Conservation (phyloP, 2,888 invertebrate species). For the Drosophila atripex region DNA sequence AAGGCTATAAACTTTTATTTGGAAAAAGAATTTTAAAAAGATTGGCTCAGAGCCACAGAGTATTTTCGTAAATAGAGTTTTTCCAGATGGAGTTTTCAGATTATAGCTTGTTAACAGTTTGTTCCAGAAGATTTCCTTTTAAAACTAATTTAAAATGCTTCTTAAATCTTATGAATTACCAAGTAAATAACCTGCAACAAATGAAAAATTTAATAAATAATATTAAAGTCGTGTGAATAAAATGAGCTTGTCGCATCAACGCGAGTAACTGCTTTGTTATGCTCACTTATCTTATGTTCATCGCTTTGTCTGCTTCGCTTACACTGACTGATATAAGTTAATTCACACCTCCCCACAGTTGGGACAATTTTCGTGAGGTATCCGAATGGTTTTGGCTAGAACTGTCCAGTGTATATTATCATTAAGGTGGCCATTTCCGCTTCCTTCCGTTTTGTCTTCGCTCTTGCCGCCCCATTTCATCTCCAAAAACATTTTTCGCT, state of each 20-base stretch:
- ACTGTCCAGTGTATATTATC: constrained; percentile 33
- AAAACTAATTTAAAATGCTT: too few relatives aligned
- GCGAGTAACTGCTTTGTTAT: constrained; percentile 35
- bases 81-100: too few relatives aligned
- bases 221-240: constrained; percentile 33
- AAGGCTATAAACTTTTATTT: not conserved
- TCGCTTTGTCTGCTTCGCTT: constrained; percentile 14
- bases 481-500: constrained; percentile 48
- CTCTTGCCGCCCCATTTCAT: constrained; percentile 32
- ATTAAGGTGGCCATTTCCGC: constrained; percentile 40
- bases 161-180: too few relatives aligned
- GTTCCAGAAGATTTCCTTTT: not conserved
- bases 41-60: too few relatives aligned
- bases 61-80: too few relatives aligned
- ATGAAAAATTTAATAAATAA: not conserved
- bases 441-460: constrained; percentile 10
- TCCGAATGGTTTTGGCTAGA: constrained; percentile 1
- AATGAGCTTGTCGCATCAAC: constrained; percentile 39
- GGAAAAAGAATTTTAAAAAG: not conserved
- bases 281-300: constrained; percentile 29
- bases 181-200: not conserved
- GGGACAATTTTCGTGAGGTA: too few relatives aligned
- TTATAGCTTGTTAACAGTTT: not conserved
- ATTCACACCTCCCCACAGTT: not conserved
- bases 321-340: constrained; percentile 3